Evolutionary conservation across 64 coral and sea anemone genomes (phyloP).

Genomic region (Montipora foliosa): DNA sequence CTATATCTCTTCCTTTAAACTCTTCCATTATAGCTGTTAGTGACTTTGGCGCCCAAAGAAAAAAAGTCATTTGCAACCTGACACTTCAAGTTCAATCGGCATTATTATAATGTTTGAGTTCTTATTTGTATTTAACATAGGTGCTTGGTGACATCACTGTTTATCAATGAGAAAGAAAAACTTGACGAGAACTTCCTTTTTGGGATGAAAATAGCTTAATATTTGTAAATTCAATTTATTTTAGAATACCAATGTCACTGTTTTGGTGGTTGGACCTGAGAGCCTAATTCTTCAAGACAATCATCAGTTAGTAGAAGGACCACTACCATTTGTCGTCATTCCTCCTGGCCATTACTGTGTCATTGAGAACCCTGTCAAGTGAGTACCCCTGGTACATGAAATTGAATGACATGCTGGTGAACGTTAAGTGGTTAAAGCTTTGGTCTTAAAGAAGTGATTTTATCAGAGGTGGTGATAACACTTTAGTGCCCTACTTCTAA

Average conservation of each 20-base stretch:
- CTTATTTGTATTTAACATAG: too few relatives aligned
- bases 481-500: neutral
- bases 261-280: constrained; percentile 91
- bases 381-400: neutral
- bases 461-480: neutral
- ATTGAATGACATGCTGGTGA: neutral
- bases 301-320: constrained; percentile 79
- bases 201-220: neutral
- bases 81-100: too few relatives aligned
- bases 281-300: constrained; percentile 98
- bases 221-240: neutral
- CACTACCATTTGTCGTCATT: constrained; percentile 83
- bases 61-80: too few relatives aligned
- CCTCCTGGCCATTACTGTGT: constrained; percentile 93
- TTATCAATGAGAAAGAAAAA: too few relatives aligned
- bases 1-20: too few relatives aligned
- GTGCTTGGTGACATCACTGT: too few relatives aligned
- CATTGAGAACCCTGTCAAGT: constrained; percentile 95
- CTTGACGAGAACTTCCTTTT: neutral
- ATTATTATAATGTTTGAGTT: too few relatives aligned
- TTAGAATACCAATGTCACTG: constrained; percentile 97
- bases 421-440: neutral
- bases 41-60: too few relatives aligned
- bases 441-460: neutral
- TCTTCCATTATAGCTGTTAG: too few relatives aligned